Base-by-base conservation (phyloP, 2,113 vertebrate species). In the Oceanites oceanicus region DNA sequence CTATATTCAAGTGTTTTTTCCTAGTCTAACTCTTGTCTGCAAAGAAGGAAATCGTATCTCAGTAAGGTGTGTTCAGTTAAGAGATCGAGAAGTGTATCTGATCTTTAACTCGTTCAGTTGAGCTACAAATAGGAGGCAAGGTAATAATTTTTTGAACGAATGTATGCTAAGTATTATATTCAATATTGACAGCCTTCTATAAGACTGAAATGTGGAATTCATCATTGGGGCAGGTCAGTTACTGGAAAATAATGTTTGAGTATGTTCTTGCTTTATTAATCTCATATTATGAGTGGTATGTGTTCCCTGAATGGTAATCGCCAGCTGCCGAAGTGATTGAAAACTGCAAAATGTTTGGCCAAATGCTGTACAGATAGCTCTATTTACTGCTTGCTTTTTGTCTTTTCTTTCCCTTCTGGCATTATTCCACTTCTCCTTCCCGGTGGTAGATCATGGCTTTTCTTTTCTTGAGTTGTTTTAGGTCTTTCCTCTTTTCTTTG, bases 301-400 rank as follows among this genome's bases (percentile, higher is more conserved):
- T 80, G 47, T 95, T 96, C 78, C 87, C 58, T 70, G 88, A 93
- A 67, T 59, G 67, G 67, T 90, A 90, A 93, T 79, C 11, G 0
- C 90, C 82, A 7, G 96, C 93, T 90, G 93, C 93, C 19, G 1
- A 90, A 38, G 29, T 94, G 92, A 77, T 93, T 96, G 95, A 95
- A 94, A 96, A 94, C 92, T 97, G 95, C 96, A 96, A 95, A 96
- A 95, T 97, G 63, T 96, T 96, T 96, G 96, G 78, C 95, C 96
- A 83, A 93, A 94, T 97, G 85, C 96, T 96, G 88, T 96, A 93
- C 92, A 94, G 96, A 97, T 95, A 97, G 93, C 94, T 95, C 96
- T 97, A 97, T 95, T 97, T 96, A 97, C 96, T 96, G 96, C 96
- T 96, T 97, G 96, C 96, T 97, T 97, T 97, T 97, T 97, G 96